Percentiles rank a stretch among this genome's conserved stretches.
These are phyloP conservation scores for Coreoperca whiteheadi DNA, from an alignment of 2,113 vertebrate species.

Conservation along the genomic window DNA sequence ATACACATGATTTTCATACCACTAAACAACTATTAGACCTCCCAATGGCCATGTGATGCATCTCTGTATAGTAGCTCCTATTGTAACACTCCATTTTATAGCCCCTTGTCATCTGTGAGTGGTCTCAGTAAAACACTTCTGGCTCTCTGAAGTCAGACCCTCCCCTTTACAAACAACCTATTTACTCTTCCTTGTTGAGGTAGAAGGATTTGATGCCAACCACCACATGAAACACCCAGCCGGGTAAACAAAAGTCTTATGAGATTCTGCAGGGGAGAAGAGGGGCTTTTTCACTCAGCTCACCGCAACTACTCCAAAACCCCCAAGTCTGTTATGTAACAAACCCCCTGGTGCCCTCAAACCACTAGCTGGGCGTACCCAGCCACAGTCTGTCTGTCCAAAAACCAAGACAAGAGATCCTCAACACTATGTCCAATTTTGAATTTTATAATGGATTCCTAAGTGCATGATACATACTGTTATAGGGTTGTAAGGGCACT, in stretches of 20 bases:
- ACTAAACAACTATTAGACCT: slow-evolving; percentile 22
- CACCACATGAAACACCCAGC: slow-evolving; percentile 66
- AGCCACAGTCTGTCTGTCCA: slow-evolving; percentile 17
- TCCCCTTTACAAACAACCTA: slow-evolving; percentile 54
- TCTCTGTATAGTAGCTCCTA: slow-evolving; percentile 26
- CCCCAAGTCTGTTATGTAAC: slow-evolving; percentile 33
- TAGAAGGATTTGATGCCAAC: slow-evolving; percentile 32
- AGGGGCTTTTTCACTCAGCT: slow-evolving; percentile 10
- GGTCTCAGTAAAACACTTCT: slow-evolving; percentile 45
- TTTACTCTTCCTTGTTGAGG: slow-evolving; percentile 62
- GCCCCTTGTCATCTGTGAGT: slow-evolving; percentile 35
- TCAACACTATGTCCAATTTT: slow-evolving; percentile 3
- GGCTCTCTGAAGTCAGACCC: slow-evolving; percentile 42
- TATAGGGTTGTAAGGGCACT: neutral
- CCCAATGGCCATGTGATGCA: neutral
- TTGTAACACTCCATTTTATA: slow-evolving; percentile 43
- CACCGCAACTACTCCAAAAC: slow-evolving; percentile 49
- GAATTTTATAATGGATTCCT: neutral
- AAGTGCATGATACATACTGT: slow-evolving; percentile 2
- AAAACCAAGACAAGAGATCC: slow-evolving; percentile 16
- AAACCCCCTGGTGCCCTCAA: slow-evolving; percentile 8
- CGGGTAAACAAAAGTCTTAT: slow-evolving; percentile 56
- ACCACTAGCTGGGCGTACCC: slow-evolving; percentile 26
- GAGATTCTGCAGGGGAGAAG: slow-evolving; percentile 39
- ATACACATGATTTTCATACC: slow-evolving; percentile 21